phyloP scores from a whole-genome alignment of 2,888 invertebrate genomes.

The Exocentrus adspersus region DNA sequence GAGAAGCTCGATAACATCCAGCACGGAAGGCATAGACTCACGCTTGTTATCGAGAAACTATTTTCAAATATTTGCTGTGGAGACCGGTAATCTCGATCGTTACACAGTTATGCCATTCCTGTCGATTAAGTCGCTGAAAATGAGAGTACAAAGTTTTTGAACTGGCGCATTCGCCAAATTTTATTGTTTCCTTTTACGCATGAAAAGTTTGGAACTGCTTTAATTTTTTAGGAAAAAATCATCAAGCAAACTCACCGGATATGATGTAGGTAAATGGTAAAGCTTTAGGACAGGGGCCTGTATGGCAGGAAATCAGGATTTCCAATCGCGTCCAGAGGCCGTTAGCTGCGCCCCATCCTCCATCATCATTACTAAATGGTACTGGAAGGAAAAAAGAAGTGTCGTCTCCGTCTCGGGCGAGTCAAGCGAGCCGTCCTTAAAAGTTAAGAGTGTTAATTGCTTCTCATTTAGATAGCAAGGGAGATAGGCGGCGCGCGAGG shows the following conservation, averaged over 20 bases:
- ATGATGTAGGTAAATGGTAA: too few relatives aligned
- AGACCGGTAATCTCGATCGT: not conserved
- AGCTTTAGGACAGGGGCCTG: too few relatives aligned
- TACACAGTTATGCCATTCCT: not conserved
- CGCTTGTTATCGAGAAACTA: conserved; percentile 7
- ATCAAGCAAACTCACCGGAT: too few relatives aligned
- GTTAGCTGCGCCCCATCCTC: not conserved
- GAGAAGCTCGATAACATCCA: not conserved
- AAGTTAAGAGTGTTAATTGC: conserved; percentile 56
- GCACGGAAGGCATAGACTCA: conserved; percentile 26
- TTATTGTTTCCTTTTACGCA: too few relatives aligned
- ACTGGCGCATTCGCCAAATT: too few relatives aligned
- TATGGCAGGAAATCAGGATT: too few relatives aligned
- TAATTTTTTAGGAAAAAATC: too few relatives aligned
- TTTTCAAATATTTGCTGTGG: not conserved
- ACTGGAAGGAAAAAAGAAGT: conserved; percentile 31
- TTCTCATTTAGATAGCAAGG: conserved; percentile 57
- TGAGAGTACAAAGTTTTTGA: too few relatives aligned
- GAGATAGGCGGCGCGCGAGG: conserved; percentile 53
- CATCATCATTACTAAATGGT: conserved; percentile 13
- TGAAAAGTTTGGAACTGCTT: too few relatives aligned
- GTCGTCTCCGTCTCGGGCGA: conserved; percentile 19
- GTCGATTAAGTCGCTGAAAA: not conserved
- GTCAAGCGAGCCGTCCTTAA: conserved; percentile 42
- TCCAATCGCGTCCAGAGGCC: too few relatives aligned